Evolutionary conservation across 2,797 vertebrate species (phyloP).

Genomic region (Cottoperca gobio): DNA sequence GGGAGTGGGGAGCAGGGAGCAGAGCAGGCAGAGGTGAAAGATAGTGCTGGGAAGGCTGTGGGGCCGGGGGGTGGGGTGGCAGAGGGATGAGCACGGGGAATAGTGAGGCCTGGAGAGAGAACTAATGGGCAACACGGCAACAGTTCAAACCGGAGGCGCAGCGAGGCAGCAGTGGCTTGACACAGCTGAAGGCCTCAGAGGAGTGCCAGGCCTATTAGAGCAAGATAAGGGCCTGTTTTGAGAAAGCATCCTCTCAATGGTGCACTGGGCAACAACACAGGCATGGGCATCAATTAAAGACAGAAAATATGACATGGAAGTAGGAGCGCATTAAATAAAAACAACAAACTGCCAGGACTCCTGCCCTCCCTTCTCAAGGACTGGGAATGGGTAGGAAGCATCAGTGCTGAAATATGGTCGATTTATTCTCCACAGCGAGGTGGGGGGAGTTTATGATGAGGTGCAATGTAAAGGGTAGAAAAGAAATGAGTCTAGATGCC

Average conservation of each 20-base stretch:
- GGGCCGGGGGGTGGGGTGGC: conserved; percentile 56
- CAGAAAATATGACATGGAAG: conserved; percentile 85
- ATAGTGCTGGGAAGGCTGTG: conserved; percentile 65
- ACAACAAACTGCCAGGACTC: conserved; percentile 80
- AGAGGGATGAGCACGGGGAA: conserved; percentile 76
- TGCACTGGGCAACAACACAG: conserved; percentile 80
- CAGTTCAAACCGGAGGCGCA: conserved; percentile 81
- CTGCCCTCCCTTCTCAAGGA: conserved; percentile 74
- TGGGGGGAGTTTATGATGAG: conserved; percentile 80
- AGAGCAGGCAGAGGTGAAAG: conserved; percentile 71
- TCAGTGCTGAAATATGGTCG: conserved; percentile 77
- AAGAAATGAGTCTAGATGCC: conserved; percentile 88
- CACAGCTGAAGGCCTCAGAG: conserved; percentile 88
- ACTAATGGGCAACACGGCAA: conserved; percentile 85
- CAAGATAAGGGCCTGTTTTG: conserved; percentile 88
- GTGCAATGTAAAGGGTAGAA: conserved; percentile 85
- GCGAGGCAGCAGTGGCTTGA: conserved; percentile 85
- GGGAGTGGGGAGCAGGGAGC: conserved; percentile 52
- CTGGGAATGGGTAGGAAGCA: conserved; percentile 74
- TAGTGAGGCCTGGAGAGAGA: conserved; percentile 80
- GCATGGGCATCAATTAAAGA: conserved; percentile 86
- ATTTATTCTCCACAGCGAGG: conserved; percentile 79
- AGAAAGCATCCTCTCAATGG: conserved; percentile 83
- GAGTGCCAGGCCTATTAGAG: conserved; percentile 86
- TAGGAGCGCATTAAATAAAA: conserved; percentile 85